Evolutionary conservation across 1,140 invertebrate genomes (phyloP).

Genomic region (Brachionus manjavacas): DNA sequence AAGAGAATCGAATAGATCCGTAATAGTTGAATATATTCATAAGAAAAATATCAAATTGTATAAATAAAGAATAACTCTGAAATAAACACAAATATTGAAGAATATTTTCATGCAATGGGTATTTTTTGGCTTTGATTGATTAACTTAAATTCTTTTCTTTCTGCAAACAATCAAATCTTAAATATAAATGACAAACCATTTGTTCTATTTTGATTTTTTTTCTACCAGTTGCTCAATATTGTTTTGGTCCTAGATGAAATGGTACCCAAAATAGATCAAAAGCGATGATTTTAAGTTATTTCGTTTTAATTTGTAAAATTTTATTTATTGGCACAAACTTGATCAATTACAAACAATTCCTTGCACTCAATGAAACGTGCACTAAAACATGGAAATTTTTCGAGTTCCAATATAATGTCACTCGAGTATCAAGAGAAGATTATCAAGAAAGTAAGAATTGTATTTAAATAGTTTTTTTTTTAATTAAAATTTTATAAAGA

Average conservation of each 20-base stretch:
- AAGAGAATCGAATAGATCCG: not conserved
- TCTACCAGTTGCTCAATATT: not conserved
- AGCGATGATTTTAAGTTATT: not conserved
- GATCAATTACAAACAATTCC: not conserved
- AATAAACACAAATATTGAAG: not conserved
- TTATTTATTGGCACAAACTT: not conserved
- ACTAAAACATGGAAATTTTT: conserved; percentile 19
- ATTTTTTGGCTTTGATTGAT: not conserved
- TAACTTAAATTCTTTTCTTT: not conserved
- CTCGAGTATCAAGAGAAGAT: not conserved
- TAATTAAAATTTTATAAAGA: not conserved
- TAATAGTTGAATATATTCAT: not conserved
- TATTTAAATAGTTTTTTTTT: not conserved
- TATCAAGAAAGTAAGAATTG: not conserved
- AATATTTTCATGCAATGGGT: not conserved
- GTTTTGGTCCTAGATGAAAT: not conserved
- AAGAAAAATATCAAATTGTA: not conserved
- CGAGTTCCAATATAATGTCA: not conserved
- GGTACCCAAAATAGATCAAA: not conserved
- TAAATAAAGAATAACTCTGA: not conserved
- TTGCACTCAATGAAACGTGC: not conserved
- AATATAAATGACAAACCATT: not conserved
- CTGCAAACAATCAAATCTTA: not conserved
- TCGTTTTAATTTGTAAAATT: not conserved
- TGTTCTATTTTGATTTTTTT: not conserved